Evolutionary conservation across 2,113 vertebrate genomes (phyloP).

Genomic region (Hyperoodon ampullatus): DNA sequence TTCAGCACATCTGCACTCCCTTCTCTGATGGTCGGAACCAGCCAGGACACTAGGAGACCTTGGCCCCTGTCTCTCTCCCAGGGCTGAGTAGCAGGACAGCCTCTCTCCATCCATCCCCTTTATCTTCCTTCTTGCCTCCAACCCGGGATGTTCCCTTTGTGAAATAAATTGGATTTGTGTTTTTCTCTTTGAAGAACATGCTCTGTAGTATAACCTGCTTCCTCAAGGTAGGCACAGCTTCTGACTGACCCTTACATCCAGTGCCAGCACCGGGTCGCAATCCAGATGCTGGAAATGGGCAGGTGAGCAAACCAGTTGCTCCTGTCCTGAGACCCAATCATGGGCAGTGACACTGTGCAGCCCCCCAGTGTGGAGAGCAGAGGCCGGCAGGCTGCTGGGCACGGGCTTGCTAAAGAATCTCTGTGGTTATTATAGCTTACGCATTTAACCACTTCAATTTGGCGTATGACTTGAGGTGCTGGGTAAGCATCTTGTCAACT

Average conservation of each 20-base stretch:
- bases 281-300: not conserved
- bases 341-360: not conserved
- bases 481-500: slow-evolving; percentile 72
- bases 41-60: not conserved
- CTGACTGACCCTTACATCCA: not conserved
- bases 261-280: not conserved
- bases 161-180: not conserved
- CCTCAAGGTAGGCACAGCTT: not conserved
- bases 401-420: not conserved
- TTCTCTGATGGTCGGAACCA: not conserved
- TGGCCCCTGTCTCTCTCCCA: not conserved
- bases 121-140: not conserved
- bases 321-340: not conserved
- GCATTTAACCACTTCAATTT: slow-evolving; percentile 7
- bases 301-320: not conserved
- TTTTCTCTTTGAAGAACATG: not conserved
- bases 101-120: not conserved
- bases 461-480: slow-evolving; percentile 62
- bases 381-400: not conserved
- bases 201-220: not conserved
- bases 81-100: not conserved
- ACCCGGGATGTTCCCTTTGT: not conserved
- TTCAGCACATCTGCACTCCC: not conserved
- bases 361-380: not conserved
- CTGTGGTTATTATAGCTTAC: not conserved